phyloP scores from a whole-genome alignment of 2,797 vertebrate species.

The Naso thynnoides region DNA sequence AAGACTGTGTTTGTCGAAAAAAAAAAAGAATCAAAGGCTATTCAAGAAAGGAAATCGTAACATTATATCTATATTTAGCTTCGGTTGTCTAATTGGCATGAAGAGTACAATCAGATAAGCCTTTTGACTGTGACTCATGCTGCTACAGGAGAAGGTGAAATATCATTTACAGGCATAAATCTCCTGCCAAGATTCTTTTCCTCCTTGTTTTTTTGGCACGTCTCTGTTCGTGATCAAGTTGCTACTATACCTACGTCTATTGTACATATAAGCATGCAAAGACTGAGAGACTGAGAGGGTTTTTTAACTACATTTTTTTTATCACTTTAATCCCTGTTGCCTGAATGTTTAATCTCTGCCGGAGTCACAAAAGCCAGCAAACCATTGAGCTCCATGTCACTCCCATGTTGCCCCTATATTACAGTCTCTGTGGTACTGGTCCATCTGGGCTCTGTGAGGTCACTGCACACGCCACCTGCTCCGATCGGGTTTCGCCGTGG shows the following conservation, averaged over 20 bases:
- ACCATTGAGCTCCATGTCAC: slow-evolving; percentile 51
- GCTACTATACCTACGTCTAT: slow-evolving; percentile 31
- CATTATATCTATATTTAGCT: slow-evolving; percentile 79
- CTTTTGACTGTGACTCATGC: slow-evolving; percentile 68
- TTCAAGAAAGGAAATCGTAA: slow-evolving; percentile 75
- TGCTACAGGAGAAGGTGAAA: slow-evolving; percentile 67
- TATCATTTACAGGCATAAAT: slow-evolving; percentile 53
- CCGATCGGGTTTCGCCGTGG: slow-evolving; percentile 57
- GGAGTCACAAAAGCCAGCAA: slow-evolving; percentile 38
- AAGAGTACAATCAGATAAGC: slow-evolving; percentile 83
- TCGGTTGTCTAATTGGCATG: slow-evolving; percentile 81
- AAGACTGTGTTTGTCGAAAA: slow-evolving; percentile 38
- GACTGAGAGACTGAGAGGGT: neutral
- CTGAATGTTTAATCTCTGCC: slow-evolving; percentile 32
- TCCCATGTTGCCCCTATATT: slow-evolving; percentile 60
- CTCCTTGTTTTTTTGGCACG: slow-evolving; percentile 4
- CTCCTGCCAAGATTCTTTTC: slow-evolving; percentile 43
- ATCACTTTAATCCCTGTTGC: slow-evolving; percentile 22
- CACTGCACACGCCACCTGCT: slow-evolving; percentile 84
- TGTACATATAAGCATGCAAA: slow-evolving; percentile 12
- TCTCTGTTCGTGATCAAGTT: slow-evolving; percentile 28
- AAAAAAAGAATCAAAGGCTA: slow-evolving; percentile 74
- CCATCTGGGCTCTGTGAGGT: slow-evolving; percentile 83
- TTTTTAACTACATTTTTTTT: slow-evolving; percentile 11
- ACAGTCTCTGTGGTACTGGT: slow-evolving; percentile 61